Conservation (phyloP, 2,888 invertebrate genomes). For the Saturnia japonica region DNA sequence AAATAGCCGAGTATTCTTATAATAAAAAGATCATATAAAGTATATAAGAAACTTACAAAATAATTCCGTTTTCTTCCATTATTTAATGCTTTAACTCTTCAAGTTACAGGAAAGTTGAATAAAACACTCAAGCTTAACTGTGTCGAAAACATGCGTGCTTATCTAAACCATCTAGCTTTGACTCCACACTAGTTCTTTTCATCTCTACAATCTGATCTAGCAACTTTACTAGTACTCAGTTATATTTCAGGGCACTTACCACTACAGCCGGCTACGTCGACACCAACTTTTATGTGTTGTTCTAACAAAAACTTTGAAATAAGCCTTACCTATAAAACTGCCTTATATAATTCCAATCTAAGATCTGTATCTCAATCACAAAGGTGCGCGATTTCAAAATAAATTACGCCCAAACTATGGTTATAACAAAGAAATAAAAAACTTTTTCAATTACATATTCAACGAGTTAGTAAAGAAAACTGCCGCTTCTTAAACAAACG, state of each 20-base stretch:
- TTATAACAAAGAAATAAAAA: slow-evolving; percentile 60
- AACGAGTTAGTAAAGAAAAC: slow-evolving; percentile 66
- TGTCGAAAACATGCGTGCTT: slow-evolving; percentile 54
- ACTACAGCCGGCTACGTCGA: slow-evolving; percentile 47
- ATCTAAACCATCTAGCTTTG: slow-evolving; percentile 61
- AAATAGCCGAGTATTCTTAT: background rate
- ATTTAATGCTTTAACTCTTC: background rate
- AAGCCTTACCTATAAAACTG: slow-evolving; percentile 29
- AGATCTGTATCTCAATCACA: slow-evolving; percentile 25
- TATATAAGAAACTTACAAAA: too few species aligned
- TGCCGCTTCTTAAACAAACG: slow-evolving; percentile 70
- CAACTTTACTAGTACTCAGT: slow-evolving; percentile 58
- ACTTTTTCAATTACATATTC: slow-evolving; percentile 78
- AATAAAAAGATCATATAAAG: background rate
- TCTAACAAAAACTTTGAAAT: slow-evolving; percentile 36
- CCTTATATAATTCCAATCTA: slow-evolving; percentile 28
- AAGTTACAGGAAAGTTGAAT: too few species aligned
- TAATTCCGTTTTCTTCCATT: background rate
- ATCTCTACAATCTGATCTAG: slow-evolving; percentile 65
- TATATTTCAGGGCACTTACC: slow-evolving; percentile 61
- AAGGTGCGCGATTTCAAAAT: slow-evolving; percentile 31
- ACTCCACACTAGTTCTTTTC: slow-evolving; percentile 56
- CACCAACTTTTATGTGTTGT: slow-evolving; percentile 51
- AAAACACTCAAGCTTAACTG: slow-evolving; percentile 23
- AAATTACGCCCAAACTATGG: slow-evolving; percentile 49